Evolutionary conservation across 1,140 invertebrate species (phyloP).

Genomic region (Drosophila carrolli): DNA sequence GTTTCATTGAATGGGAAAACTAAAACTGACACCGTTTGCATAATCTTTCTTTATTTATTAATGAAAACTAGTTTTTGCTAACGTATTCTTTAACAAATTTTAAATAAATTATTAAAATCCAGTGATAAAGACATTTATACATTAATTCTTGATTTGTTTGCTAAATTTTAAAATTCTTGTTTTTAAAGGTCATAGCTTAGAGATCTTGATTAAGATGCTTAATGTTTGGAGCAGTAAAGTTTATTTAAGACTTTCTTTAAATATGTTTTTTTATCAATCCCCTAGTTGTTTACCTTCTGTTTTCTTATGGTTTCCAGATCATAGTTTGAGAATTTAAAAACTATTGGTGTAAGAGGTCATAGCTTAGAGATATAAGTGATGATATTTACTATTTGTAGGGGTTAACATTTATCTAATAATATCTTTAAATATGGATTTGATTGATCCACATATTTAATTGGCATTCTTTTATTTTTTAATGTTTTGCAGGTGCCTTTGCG

Average conservation of each 20-base stretch:
- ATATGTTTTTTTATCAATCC: too few species aligned
- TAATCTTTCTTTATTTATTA: background rate
- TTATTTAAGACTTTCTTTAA: too few species aligned
- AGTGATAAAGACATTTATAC: background rate
- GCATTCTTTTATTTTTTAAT: too few species aligned
- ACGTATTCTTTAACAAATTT: too few species aligned
- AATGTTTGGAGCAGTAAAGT: too few species aligned
- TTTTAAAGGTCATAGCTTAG: background rate
- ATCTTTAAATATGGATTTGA: background rate
- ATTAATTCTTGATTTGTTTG: background rate
- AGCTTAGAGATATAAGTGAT: too few species aligned
- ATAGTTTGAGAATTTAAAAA: too few species aligned
- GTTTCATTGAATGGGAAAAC: background rate
- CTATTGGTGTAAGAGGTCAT: too few species aligned
- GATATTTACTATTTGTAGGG: too few species aligned
- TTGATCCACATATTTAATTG: background rate
- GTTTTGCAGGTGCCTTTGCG: slow-evolving; percentile 62
- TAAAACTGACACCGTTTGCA: background rate
- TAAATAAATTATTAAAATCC: background rate
- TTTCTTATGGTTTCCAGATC: too few species aligned
- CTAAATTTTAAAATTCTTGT: background rate
- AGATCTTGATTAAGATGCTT: too few species aligned
- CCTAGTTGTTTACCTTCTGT: too few species aligned
- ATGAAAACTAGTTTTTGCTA: background rate
- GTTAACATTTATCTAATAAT: background rate